Percentiles rank a stretch among this genome's conserved stretches.
These are phyloP conservation scores for Lonchura striata DNA, from an alignment of 2,113 vertebrate genomes.

Conservation along the genomic window DNA sequence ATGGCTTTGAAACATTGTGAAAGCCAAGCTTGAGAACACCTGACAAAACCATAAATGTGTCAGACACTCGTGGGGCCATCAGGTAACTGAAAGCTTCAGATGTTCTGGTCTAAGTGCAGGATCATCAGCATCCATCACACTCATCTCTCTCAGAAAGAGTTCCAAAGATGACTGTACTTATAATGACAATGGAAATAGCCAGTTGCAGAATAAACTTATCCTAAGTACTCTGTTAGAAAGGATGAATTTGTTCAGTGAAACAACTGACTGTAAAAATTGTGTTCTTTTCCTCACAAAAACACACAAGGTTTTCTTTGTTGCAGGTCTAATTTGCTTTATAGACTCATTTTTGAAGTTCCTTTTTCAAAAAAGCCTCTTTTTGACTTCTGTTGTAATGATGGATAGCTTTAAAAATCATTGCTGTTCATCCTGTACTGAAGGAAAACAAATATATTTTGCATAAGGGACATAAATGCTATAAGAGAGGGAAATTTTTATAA, in stretches of 20 bases:
- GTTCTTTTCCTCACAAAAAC: neutral
- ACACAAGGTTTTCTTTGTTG: neutral
- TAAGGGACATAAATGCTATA: neutral
- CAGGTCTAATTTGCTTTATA: neutral
- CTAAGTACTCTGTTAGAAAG: conserved; percentile 30
- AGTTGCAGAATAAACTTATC: conserved; percentile 44
- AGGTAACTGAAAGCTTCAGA: neutral
- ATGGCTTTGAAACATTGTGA: neutral
- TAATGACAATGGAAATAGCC: conserved; percentile 16
- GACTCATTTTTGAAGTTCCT: neutral
- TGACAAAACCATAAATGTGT: neutral
- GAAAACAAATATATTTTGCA: neutral
- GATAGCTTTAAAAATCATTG: neutral
- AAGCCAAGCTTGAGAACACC: neutral
- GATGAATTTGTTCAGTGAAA: conserved; percentile 37
- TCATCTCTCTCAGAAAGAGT: neutral
- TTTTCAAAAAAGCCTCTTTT: neutral
- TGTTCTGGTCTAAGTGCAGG: neutral
- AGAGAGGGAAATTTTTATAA: neutral
- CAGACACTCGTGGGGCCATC: neutral
- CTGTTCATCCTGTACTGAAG: neutral
- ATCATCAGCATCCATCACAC: neutral
- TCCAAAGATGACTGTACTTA: conserved; percentile 27
- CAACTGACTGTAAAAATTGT: neutral
- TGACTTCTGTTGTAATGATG: neutral